Conservation (phyloP, 2,113 vertebrate species). For the Sinosuthora webbiana region DNA sequence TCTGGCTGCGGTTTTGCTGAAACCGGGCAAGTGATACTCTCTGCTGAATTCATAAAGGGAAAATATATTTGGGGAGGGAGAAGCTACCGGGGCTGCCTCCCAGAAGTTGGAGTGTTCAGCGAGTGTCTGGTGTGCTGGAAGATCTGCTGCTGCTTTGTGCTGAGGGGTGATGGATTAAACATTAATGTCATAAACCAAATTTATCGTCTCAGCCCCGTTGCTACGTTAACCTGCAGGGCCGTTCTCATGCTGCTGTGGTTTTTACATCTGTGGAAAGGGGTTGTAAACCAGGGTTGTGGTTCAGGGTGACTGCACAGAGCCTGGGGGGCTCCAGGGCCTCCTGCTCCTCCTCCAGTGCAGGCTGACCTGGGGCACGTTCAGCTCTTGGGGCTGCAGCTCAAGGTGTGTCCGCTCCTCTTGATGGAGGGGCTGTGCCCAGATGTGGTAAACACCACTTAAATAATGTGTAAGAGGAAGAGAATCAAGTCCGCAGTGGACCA, state of each 20-base stretch:
- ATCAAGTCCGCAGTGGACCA: not conserved
- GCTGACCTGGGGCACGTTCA: not conserved
- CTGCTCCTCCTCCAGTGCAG: not conserved
- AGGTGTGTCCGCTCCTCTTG: not conserved
- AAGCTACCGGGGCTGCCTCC: not conserved
- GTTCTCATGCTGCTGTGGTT: not conserved
- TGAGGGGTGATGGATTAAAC: not conserved
- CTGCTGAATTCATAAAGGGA: constrained; percentile 19
- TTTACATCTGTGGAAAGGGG: not conserved
- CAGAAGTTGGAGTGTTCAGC: not conserved
- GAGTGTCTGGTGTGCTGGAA: not conserved
- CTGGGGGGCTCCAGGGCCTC: not conserved
- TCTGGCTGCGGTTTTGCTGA: constrained; percentile 45
- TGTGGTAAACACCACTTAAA: not conserved
- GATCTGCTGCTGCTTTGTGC: not conserved
- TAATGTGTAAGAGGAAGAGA: not conserved
- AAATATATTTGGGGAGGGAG: constrained; percentile 11
- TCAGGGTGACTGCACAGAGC: not conserved
- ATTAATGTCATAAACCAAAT: not conserved
- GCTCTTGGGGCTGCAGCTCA: not conserved
- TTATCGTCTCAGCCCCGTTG: not conserved
- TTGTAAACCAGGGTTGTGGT: not conserved
- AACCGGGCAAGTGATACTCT: constrained; percentile 38
- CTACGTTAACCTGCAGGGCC: not conserved
- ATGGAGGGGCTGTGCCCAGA: not conserved